Evolutionary conservation across 2,888 invertebrate species (phyloP), one percentile per base, ranked within the genome.

Genomic region (Erebia aethiops): DNA sequence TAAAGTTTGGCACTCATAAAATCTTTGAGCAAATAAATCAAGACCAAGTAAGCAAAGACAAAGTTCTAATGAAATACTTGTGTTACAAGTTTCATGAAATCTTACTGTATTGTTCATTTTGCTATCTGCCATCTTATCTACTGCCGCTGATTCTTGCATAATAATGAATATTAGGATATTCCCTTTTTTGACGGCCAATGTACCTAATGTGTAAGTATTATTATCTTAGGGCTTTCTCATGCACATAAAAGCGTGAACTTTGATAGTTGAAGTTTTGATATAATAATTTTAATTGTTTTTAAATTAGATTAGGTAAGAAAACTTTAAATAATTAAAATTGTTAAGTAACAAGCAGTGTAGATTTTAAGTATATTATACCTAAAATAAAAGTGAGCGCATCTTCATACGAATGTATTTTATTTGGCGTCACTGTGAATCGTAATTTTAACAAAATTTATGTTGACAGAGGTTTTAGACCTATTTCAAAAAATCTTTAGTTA

Each of bases 121-220:
- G 16, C 16, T 16, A 60, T 60, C 41, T 60, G 16, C 16, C 16
- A 43, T 43, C 60, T 60, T 11, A 43, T 43, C 60, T 60, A 60
- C 60, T 60, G 60, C 60, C 58, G 60, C 14, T 11, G 35, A n/a
- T 52, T 13, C 14, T n/a, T 49, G 58, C 60, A 61, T 56, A 64
- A 46, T 35, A 7, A 18, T 60, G n/a, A 60, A 11, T 61, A 43
- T 61, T 58, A 43, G 43, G 43, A 18, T 61, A 61, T 4, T 18
- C 18, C 18, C 46, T 43, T 46, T 61, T 61, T 46, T 16, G 43
- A 61, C 61, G 61, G 43, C 61, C 43, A 61, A 61, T 61, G 13
- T 61, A 61, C 43, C 43, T 61, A 61, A 61, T 61, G 46, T 61
- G 16, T 43, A 61, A 61, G 61, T 60, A 60, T 60, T 60, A 60